phyloP scores from a whole-genome alignment of 2,888 invertebrate species.

The Brenthis hecate region DNA sequence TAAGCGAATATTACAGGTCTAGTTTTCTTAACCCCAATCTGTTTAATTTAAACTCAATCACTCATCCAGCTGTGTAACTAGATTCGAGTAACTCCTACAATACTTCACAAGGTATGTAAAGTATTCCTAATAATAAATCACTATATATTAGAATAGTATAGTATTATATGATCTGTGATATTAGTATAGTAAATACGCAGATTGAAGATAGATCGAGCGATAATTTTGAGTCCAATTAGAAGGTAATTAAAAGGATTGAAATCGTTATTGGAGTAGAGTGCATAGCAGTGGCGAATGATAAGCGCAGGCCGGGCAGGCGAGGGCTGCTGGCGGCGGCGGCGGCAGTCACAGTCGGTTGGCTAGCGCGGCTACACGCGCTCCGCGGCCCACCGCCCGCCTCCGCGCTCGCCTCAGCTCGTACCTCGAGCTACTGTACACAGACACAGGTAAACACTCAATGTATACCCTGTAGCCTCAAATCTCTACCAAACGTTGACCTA shows the following conservation, averaged over 20 bases:
- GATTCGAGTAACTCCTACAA: no score
- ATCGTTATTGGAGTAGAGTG: conserved; percentile 67
- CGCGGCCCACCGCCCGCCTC: conserved; percentile 61
- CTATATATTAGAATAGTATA: background rate
- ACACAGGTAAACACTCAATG: conserved; percentile 67
- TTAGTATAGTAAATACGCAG: background rate
- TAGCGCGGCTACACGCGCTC: conserved; percentile 76
- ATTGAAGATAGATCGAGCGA: background rate
- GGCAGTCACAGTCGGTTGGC: conserved; percentile 68
- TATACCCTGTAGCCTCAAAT: conserved; percentile 39
- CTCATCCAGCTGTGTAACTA: no score
- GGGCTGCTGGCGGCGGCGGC: conserved; percentile 47
- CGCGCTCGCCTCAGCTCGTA: conserved; percentile 57
- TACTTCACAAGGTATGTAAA: conserved; percentile 1
- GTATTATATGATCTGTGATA: no score
- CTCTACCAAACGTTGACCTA: conserved; percentile 33
- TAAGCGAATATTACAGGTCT: background rate
- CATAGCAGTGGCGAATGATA: conserved; percentile 68
- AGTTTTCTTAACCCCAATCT: background rate
- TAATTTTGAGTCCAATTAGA: conserved; percentile 24
- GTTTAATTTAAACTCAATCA: background rate
- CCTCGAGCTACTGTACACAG: conserved; percentile 46
- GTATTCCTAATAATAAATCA: conserved; percentile 10
- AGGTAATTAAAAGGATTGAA: conserved; percentile 48
- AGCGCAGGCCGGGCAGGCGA: conserved; percentile 63